Percentiles rank a stretch among this genome's conserved stretches.
These are phyloP conservation scores for Empis stercorea DNA, from an alignment of 2,888 invertebrate genomes.

Conservation along the genomic window DNA sequence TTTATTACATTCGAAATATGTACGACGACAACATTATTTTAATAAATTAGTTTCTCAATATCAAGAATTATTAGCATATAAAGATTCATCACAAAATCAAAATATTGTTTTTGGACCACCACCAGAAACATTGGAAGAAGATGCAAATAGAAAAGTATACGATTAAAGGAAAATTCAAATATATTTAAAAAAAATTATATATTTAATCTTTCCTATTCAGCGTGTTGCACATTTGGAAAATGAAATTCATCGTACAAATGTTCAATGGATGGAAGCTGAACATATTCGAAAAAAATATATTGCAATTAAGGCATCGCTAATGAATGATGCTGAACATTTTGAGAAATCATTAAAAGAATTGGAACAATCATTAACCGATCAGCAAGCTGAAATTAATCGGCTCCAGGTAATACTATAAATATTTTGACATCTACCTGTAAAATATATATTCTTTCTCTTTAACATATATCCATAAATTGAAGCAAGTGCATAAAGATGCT, in stretches of 20 bases:
- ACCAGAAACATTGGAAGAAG: constrained; percentile 38
- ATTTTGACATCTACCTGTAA: background rate
- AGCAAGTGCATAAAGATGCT: constrained; percentile 62
- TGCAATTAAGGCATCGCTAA: constrained; percentile 53
- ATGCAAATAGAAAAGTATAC: constrained; percentile 52
- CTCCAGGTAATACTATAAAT: constrained; percentile 43
- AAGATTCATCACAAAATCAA: constrained; percentile 37
- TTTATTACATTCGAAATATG: constrained; percentile 54
- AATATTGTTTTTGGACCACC: constrained; percentile 28
- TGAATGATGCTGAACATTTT: constrained; percentile 59
- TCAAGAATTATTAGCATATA: constrained; percentile 46
- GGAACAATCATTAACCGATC: constrained; percentile 52
- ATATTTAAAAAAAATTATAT: background rate
- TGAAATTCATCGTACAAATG: constrained; percentile 64
- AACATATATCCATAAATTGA: background rate
- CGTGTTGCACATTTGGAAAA: constrained; percentile 60
- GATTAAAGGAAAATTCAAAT: background rate
- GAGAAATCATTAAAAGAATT: constrained; percentile 58
- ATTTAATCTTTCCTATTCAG: constrained; percentile 33
- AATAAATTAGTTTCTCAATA: constrained; percentile 47
- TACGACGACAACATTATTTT: constrained; percentile 47
- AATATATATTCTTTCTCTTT: background rate
- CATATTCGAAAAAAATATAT: constrained; percentile 65
- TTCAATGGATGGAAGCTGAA: constrained; percentile 71
- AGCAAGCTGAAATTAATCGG: constrained; percentile 60